Evolutionary conservation across 2,888 invertebrate species (phyloP).

Genomic region (Drosophila tanythrix): DNA sequence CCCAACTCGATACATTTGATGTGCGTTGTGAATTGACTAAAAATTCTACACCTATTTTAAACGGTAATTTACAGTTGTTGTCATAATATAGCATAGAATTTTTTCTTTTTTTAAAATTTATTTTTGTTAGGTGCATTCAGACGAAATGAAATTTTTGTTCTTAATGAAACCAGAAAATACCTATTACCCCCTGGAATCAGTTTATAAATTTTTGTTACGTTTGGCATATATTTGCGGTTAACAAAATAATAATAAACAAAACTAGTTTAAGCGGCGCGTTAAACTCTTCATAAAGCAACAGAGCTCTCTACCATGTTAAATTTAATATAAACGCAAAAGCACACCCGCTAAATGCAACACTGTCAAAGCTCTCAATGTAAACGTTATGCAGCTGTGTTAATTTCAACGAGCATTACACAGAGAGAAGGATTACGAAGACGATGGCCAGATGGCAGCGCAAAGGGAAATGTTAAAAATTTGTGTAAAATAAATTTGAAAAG

Average conservation of each 20-base stretch:
- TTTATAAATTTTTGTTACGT: slow-evolving; percentile 25
- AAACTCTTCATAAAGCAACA: slow-evolving; percentile 18
- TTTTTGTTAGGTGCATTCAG: too few species aligned
- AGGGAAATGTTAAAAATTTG: slow-evolving; percentile 35
- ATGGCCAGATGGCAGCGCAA: slow-evolving; percentile 21
- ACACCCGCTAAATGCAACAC: slow-evolving; percentile 60
- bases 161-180: slow-evolving; percentile 31
- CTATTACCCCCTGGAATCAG: slow-evolving; percentile 24
- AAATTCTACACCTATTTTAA: slow-evolving; percentile 26
- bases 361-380: slow-evolving; percentile 54
- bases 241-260: slow-evolving; percentile 29
- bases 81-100: slow-evolving; percentile 10
- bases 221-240: slow-evolving; percentile 19
- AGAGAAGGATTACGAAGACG: slow-evolving; percentile 6
- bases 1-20: background rate
- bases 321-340: slow-evolving; percentile 27
- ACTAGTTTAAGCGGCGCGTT: slow-evolving; percentile 36
- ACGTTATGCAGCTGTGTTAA: slow-evolving; percentile 8
- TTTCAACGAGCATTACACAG: slow-evolving; percentile 6
- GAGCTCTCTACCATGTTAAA: slow-evolving; percentile 21
- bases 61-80: background rate
- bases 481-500: slow-evolving; percentile 35
- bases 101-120: too few species aligned
- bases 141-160: slow-evolving; percentile 6
- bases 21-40: slow-evolving; percentile 20